These are phyloP conservation scores for Glaucomys volans DNA, from an alignment of 2,113 vertebrate species.

Conservation along the genomic window DNA sequence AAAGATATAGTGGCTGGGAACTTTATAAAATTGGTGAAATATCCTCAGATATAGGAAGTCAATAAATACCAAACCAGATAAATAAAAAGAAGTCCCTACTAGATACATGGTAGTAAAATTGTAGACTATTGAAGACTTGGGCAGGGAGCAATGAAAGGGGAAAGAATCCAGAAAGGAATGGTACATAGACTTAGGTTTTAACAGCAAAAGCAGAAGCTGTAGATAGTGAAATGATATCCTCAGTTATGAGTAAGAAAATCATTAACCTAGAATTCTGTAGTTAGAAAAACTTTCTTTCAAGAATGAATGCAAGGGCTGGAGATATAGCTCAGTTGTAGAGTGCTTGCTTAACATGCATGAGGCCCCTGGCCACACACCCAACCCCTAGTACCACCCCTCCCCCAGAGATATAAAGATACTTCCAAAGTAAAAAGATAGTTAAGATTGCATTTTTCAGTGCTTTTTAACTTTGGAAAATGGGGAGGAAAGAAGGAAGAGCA, in stretches of 20 bases:
- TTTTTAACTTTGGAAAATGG: neutral
- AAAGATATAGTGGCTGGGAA: neutral
- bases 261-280: neutral
- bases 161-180: neutral
- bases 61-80: neutral
- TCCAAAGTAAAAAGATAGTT: constrained; percentile 4
- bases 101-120: neutral
- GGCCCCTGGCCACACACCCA: no score
- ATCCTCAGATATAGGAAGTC: neutral
- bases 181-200: constrained; percentile 8
- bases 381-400: no score
- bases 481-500: neutral
- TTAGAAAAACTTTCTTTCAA: constrained; percentile 29
- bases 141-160: neutral
- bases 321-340: no score
- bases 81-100: neutral
- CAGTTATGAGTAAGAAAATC: neutral
- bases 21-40: neutral
- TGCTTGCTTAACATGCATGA: no score
- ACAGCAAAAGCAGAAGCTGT: neutral
- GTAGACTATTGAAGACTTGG: neutral
- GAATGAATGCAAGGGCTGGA: neutral
- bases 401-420: neutral
- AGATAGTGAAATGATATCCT: neutral
- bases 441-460: neutral